Evolutionary conservation across 2,888 invertebrate species (phyloP).

Genomic region (Hirtodrosophila trivittata): DNA sequence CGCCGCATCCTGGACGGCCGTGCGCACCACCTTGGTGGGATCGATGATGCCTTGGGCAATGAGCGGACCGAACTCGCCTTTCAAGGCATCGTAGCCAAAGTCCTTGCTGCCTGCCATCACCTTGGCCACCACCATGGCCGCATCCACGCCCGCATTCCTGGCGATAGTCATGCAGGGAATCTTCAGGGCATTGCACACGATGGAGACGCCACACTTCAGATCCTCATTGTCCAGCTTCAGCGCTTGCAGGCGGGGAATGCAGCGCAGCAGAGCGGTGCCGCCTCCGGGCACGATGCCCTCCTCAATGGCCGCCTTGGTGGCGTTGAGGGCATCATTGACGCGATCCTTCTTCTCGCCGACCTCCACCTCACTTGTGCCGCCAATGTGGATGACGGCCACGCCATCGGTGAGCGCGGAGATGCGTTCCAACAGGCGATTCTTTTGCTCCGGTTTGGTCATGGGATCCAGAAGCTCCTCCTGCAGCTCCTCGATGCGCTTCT

Average conservation of each 20-base stretch:
- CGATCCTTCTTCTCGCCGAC: constrained; percentile 98
- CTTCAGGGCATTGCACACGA: constrained; percentile 91
- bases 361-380: constrained; percentile 95
- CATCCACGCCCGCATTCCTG: constrained; percentile 95
- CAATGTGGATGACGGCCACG: constrained; percentile 91
- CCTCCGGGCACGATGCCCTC: constrained; percentile 99
- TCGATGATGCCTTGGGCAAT: constrained; percentile 96
- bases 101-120: constrained; percentile 90
- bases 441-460: constrained; percentile 96
- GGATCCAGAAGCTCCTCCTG: constrained; percentile 93
- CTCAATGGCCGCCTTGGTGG: constrained; percentile 97
- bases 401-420: constrained; percentile 95
- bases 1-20: constrained; percentile 96
- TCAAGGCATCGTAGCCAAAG: constrained; percentile 94
- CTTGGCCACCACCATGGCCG: constrained; percentile 95
- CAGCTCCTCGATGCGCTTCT: constrained; percentile 91
- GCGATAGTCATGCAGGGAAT: constrained; percentile 96
- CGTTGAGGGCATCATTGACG: constrained; percentile 96
- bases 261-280: constrained; percentile 94
- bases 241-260: constrained; percentile 88
- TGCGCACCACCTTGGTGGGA: constrained; percentile 95
- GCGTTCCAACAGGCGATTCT: constrained; percentile 95
- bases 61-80: constrained; percentile 93
- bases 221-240: constrained; percentile 85
- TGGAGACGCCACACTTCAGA: constrained; percentile 87